Evolutionary conservation across 2,113 vertebrate species (phyloP).

Genomic region (Delphinus delphis): DNA sequence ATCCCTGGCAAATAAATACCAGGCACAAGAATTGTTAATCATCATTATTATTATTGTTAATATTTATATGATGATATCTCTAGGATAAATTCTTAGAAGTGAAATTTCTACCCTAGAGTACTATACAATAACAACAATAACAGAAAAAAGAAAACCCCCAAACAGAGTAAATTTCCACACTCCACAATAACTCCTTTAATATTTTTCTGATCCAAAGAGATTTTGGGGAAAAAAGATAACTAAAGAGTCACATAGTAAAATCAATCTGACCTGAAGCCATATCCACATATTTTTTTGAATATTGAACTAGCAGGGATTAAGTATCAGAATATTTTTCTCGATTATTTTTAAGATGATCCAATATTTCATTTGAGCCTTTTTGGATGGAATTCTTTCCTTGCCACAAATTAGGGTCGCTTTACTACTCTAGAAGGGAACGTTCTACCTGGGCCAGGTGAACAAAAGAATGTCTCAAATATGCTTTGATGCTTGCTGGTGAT

Average conservation of each 20-base stretch:
- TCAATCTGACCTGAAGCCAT: neutral
- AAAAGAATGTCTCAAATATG: neutral
- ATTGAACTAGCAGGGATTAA: neutral
- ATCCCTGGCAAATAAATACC: neutral
- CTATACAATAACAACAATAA: neutral
- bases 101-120: neutral
- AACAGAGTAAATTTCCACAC: neutral
- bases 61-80: neutral
- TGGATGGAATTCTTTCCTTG: neutral
- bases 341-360: neutral
- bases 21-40: neutral
- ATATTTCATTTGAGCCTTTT: neutral
- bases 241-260: neutral
- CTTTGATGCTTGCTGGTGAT: neutral
- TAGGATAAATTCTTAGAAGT: neutral
- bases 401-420: neutral
- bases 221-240: neutral
- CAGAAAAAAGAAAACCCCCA: neutral
- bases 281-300: neutral
- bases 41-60: neutral
- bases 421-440: fast-evolving
- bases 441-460: neutral
- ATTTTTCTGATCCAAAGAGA: neutral
- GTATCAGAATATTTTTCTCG: neutral
- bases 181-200: neutral